Evolutionary conservation across 2,888 invertebrate species (phyloP), one percentile per base, ranked within the genome.

Genomic region (Atethmia centrago): DNA sequence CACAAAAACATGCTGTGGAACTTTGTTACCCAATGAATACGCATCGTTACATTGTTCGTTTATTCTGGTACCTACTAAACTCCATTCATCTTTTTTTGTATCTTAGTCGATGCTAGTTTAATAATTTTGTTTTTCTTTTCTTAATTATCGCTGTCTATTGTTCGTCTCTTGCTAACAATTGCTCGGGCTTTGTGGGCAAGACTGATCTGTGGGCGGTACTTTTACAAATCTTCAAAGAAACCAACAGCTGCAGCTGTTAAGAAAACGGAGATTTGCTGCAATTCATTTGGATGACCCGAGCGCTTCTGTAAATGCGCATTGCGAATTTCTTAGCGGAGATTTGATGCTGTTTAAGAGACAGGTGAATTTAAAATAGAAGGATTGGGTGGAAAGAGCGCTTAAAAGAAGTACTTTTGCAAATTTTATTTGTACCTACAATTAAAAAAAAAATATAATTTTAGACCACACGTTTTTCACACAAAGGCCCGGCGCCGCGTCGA

Each of bases 221-320:
- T 67, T 59, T 64, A 81, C 63, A 82, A 82, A 80, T 82, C 69
- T 71, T 58, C 59, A 58, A 51, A 78, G 53, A 47, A 80, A 82
- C 66, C 58, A 74, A 64, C 79, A 78, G 73, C 82, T 80, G 74
- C 79, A 78, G 73, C 82, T 80, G 74, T 42, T 82, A 72, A 77
- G 78, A 63, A 47, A 63, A 59, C 56, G 58, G 25, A 74, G 69
- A 82, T 80, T 78, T 78, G 73, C 67, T 78, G 80, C 80, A 78
- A 78, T 78, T 82, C 79, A 82, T 80, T 82, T 82, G 66, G 49
- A 82, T 70, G 83, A 81, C 79, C 66, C 63, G 36, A 74, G 70
- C 56, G 70, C 64, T 82, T 65, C 55, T 62, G 64, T 70, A 74
- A 58, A 82, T 81, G 70, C 31, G 63, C 79, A 70, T 56, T 70